phyloP scores from a whole-genome alignment of 1,140 invertebrate species.

The Akabosia matsudoensis region DNA sequence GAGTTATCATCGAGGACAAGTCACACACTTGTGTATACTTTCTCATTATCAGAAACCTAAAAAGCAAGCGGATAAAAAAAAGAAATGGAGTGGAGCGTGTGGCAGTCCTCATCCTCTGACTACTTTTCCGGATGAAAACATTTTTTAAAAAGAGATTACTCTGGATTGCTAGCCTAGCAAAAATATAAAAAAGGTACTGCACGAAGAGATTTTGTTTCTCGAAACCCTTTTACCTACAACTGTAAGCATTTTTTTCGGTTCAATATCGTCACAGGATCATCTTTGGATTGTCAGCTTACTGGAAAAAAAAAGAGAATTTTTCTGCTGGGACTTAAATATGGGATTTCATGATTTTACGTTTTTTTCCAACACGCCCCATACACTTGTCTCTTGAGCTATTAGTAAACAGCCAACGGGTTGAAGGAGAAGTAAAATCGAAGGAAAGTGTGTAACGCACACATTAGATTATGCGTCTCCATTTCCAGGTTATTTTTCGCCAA shows the following conservation, averaged over 20 bases:
- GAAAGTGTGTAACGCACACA: too few species aligned
- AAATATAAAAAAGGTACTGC: too few species aligned
- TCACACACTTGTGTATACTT: conserved; percentile 7
- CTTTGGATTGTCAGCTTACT: background rate
- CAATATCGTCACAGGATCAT: background rate
- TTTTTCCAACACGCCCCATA: conserved; percentile 12
- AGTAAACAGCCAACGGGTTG: conserved; percentile 15
- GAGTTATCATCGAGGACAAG: background rate
- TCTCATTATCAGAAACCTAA: conserved; percentile 14
- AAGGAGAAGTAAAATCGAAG: too few species aligned
- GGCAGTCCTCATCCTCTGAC: background rate
- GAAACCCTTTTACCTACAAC: too few species aligned
- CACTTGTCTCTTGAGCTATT: background rate
- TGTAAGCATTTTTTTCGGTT: background rate
- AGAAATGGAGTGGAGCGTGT: too few species aligned
- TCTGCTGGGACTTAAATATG: too few species aligned
- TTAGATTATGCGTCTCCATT: conserved; percentile 10
- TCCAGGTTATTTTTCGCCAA: background rate
- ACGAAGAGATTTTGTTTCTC: too few species aligned
- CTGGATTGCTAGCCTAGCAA: conserved; percentile 1
- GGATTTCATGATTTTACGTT: too few species aligned
- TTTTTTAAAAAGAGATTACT: background rate
- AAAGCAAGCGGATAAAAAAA: background rate
- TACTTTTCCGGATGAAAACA: background rate
- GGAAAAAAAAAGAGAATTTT: too few species aligned